Evolutionary conservation across 2,113 vertebrate genomes (phyloP), one percentile per base, ranked within the genome.

Genomic region (Eurystomus gularis): DNA sequence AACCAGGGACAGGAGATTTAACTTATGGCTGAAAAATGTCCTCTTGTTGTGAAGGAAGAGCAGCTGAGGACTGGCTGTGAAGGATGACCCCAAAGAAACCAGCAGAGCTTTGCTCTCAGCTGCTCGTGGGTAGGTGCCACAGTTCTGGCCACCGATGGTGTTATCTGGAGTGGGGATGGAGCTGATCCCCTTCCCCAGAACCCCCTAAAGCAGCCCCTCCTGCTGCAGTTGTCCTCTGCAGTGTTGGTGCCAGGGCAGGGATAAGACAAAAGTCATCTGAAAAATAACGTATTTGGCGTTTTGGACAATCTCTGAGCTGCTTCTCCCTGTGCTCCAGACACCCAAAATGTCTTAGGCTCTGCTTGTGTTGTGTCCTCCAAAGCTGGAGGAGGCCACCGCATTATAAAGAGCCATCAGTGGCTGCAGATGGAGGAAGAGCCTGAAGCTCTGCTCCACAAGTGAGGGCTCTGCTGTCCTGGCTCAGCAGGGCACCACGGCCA

Each of bases 101-200:
- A 28, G 46, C 55, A 64, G 78, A 71, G 61, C 65, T 93, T 49
- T 79, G 35, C 33, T 71, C 46, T 23, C 46, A 35, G 65, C 42
- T 81, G 37, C 40, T 29, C 5, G 1, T 11, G 12, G n/a, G 73
- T 29, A 19, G 65, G 10, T 84, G 64, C 33, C 49, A 37, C 1
- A 3, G 48, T 66, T 80, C 3, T 58, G 57, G 71, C 51, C 79
- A 2, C 2, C 4, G 39, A 10, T 84, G 31, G 9, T 49, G 18
- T 21, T 75, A 1, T n/a, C 31, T 17, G 29, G 31, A 35, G 31
- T 0, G 4, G 15, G 21, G 26, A 46, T 88, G 86, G 84, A 62
- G 51, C 54, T 33, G 11, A 7, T 73, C 16, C 28, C 1, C 0
- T 65, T 81, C n/a, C 55, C 19, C 0, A 4, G 1, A 31, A 25